Evolutionary conservation across 2,888 invertebrate genomes (phyloP), one percentile per base, ranked within the genome.

Genomic region (Metacarcinus magister): DNA sequence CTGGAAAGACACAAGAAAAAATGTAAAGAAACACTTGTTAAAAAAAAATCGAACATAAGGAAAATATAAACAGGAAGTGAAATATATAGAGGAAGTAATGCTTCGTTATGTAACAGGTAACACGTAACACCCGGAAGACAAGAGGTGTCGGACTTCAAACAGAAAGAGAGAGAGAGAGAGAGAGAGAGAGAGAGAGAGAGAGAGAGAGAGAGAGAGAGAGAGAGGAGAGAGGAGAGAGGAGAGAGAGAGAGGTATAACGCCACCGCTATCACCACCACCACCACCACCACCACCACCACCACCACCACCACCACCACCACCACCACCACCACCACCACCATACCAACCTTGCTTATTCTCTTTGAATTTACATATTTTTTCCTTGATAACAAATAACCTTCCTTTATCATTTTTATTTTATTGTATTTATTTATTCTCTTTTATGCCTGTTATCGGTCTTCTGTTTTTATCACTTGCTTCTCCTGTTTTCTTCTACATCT

Each of bases 301-400:
- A 75, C 23, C 75, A n/a, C n/a, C 75, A 75, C 75, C 16, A 67
- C 67, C 67, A 67, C 67, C 67, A 67, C 67, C 67, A 67, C 67
- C 67, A 19, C 19, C n/a, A n/a, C 67, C 28, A 75, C 28, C n/a
- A n/a, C 75, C 75, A 75, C 75, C 5, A 8, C 75, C 4, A 54
- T 16, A 19, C 54, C 19, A 54, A 54, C 16, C 54, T 54, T 13
- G 54, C 16, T 19, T 54, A 19, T 54, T 54, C 16, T 54, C 16
- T 54, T 54, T 54, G 54, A 54, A 10, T 54, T 54, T 54, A 19
- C 13, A 54, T 19, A 48, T 13, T 48, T 54, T 54, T 54, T 13
- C 54, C 39, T 39, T 39, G 19, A 54, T 10, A 13, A 0, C 16
- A 54, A 19, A 54, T 19, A 54, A 13, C 54, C 28, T 48, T 92